A percentile compares a stretch with the other conserved stretches of the same genome.
Conservation (phyloP, 2,888 invertebrate genomes). For the Hemistola chrysoprasaria region DNA sequence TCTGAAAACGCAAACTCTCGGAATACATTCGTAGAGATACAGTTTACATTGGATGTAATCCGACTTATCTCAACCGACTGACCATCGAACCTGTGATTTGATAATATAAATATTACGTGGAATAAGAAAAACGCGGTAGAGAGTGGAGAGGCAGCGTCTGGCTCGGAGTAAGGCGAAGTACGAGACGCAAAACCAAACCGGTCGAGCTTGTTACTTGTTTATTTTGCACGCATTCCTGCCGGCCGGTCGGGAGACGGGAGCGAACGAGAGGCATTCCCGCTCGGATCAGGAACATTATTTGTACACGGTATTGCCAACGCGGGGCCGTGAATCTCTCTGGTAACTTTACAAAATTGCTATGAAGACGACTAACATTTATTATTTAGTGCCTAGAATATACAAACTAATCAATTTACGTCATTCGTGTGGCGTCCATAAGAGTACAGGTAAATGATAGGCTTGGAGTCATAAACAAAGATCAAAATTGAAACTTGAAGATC, state of each 20-base stretch:
- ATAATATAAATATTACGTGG: slow-evolving; percentile 28
- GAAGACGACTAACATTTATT: slow-evolving; percentile 36
- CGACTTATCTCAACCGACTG: slow-evolving; percentile 36
- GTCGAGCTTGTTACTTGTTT: slow-evolving; percentile 78
- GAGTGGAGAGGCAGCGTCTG: slow-evolving; percentile 58
- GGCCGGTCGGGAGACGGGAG: slow-evolving; percentile 66
- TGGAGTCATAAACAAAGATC: no score
- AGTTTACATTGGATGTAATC: slow-evolving; percentile 29
- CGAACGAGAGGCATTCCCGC: slow-evolving; percentile 68
- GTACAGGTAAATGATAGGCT: slow-evolving; percentile 27
- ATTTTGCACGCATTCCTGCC: slow-evolving; percentile 80
- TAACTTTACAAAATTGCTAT: slow-evolving; percentile 43
- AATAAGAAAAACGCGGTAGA: slow-evolving; percentile 47
- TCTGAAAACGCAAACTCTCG: slow-evolving; percentile 15
- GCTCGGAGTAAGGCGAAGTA: slow-evolving; percentile 58
- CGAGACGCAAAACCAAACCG: slow-evolving; percentile 67
- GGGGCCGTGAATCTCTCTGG: slow-evolving; percentile 66
- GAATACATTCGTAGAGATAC: slow-evolving; percentile 17
- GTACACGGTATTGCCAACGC: slow-evolving; percentile 47
- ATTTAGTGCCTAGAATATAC: slow-evolving; percentile 35
- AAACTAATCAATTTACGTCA: slow-evolving; percentile 44
- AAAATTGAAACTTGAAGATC: no score
- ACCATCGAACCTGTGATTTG: slow-evolving; percentile 33
- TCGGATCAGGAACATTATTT: slow-evolving; percentile 66
- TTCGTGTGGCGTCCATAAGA: slow-evolving; percentile 23